Percentiles rank a stretch among this genome's conserved stretches.
Evolutionary conservation across 1,140 invertebrate genomes (phyloP).

Genomic region (Triops cancriformis): DNA sequence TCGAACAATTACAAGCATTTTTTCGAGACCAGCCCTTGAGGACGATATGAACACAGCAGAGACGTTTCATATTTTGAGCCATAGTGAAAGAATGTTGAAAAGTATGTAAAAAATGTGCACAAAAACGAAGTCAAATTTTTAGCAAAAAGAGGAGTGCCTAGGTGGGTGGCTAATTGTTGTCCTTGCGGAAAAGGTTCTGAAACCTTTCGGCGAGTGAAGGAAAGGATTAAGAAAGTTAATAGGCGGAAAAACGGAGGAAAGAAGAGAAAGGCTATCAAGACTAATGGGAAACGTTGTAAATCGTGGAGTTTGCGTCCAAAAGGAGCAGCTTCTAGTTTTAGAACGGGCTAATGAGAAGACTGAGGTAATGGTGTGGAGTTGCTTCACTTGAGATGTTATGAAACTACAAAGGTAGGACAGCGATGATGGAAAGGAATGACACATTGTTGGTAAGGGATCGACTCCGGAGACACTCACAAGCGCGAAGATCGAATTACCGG

Average conservation of each 20-base stretch:
- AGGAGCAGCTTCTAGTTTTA: neutral
- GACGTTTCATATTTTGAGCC: neutral
- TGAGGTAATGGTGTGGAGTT: neutral
- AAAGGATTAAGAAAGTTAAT: neutral
- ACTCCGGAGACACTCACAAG: neutral
- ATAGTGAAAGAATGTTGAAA: neutral
- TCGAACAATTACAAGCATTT: too few species aligned
- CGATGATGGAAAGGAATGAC: neutral
- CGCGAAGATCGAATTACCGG: neutral
- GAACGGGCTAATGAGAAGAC: neutral
- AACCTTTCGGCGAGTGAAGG: neutral
- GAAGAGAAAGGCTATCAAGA: too few species aligned
- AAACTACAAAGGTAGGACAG: neutral
- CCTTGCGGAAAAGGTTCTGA: neutral
- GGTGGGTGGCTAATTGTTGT: slow-evolving; percentile 2
- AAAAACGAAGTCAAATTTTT: neutral
- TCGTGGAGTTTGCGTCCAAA: neutral
- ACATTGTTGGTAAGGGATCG: neutral
- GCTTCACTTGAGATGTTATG: neutral
- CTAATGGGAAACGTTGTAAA: too few species aligned
- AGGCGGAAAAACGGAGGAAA: neutral
- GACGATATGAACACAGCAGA: neutral
- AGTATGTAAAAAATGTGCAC: too few species aligned
- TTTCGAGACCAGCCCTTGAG: neutral
- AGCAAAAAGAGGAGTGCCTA: neutral